A percentile compares a stretch with the other conserved stretches of the same genome.
Evolutionary conservation across 2,888 invertebrate species (phyloP).

Genomic region (Drosophila pseudotalamancana): DNA sequence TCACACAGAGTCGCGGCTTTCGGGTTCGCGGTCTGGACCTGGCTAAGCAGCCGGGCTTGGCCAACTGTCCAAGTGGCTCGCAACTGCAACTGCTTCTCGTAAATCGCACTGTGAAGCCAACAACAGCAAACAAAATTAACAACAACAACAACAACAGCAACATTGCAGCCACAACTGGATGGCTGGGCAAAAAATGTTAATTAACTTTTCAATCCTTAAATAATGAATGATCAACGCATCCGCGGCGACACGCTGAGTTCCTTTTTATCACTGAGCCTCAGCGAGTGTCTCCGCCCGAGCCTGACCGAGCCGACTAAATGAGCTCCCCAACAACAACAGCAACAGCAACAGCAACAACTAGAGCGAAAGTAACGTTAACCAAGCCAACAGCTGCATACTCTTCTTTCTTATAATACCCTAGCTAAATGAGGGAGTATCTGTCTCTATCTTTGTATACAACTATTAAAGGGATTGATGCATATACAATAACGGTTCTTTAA

Average conservation of each 20-base stretch:
- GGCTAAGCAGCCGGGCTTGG: conserved; percentile 58
- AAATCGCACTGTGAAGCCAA: conserved; percentile 58
- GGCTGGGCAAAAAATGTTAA: conserved; percentile 84
- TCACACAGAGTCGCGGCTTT: conserved; percentile 35
- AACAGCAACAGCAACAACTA: conserved; percentile 15
- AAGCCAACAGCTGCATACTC: background rate
- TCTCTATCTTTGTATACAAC: no score
- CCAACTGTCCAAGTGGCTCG: conserved; percentile 38
- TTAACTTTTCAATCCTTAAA: conserved; percentile 85
- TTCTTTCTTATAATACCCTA: background rate
- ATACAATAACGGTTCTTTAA: no score
- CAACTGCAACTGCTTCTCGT: conserved; percentile 64
- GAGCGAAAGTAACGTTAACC: background rate
- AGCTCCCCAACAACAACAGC: conserved; percentile 24
- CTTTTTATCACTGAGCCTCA: conserved; percentile 81
- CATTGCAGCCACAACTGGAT: conserved; percentile 33
- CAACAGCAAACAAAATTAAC: conserved; percentile 19
- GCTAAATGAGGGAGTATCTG: no score
- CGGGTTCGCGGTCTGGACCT: conserved; percentile 35
- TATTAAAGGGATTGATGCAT: no score
- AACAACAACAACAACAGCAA: conserved; percentile 7
- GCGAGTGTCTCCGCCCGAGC: conserved; percentile 21
- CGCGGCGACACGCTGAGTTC: conserved; percentile 83
- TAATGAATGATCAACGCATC: conserved; percentile 84
- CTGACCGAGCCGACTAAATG: conserved; percentile 21